Evolutionary conservation across 2,113 vertebrate genomes (phyloP), one percentile per base, ranked within the genome.

Genomic region (Thalassoma bifasciatum): DNA sequence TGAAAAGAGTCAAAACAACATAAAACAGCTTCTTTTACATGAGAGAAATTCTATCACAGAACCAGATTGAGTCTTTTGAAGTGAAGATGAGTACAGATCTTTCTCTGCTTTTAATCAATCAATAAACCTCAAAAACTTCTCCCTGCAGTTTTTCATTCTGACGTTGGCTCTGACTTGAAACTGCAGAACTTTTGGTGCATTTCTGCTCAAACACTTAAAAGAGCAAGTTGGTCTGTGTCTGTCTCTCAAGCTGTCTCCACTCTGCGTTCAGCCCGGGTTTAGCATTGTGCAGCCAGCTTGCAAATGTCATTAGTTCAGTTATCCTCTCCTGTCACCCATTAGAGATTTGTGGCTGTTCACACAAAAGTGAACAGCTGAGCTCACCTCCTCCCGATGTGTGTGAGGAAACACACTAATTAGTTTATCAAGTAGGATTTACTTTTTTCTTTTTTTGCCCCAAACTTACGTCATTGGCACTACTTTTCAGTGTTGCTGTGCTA

Each of bases 281-380:
- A 37, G 49, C 86, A 57, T 17, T 69, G 79, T 68, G 75, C 82
- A 75, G 62, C 72, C 77, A 64, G 54, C 68, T 54, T 23, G 80
- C 68, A 59, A 82, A 81, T 79, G 80, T 61, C 80, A 82, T 90
- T 83, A 85, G 82, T 81, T 88, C 80, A 73, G 75, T 83, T 81
- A 77, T 75, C 58, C 68, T 63, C 47, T 66, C 65, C 69, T 62
- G 64, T 72, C 80, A 81, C 8, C 72, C 80, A 53, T 60, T 30
- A 40, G 69, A 77, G 72, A 82, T 88, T 76, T 70, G 72, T 70
- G 58, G 19, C 63, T 60, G 26, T 59, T 75, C 54, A 57, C 69
- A 72, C 61, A n/a, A 30, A 75, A 57, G 34, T 51, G 66, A 70
- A 57, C 73, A 46, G 71, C 53, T 14, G 62, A 75, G 44, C 60